Base-by-base conservation (phyloP, 2,797 vertebrate genomes). In the Pseudochromis fuscus region DNA sequence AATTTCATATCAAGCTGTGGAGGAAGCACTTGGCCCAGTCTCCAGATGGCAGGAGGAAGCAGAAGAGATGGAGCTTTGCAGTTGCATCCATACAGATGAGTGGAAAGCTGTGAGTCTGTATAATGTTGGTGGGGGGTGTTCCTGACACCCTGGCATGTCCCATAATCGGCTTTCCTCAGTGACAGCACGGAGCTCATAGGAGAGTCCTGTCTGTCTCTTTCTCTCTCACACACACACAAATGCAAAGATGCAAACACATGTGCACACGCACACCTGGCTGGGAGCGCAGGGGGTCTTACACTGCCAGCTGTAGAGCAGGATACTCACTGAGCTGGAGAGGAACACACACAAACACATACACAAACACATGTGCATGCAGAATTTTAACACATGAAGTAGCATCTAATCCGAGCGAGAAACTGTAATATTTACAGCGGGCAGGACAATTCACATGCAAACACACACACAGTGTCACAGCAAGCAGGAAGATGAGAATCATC, bases 141-240 rank as follows among this genome's bases (percentile, higher is more conserved):
- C 86, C 88, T 89, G 90, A 90, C 83, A 83, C 81, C 91, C 84
- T 83, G 88, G 89, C 72, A 86, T 59, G 82, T 82, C 76, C 79
- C 79, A 84, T 89, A 92, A 92, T 92, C 85, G 75, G 87, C 89
- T 91, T 91, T 88, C 81, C 82, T 85, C 67, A 33, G 68, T 85
- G 85, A 84, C 88, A 85, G 84, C 73, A 72, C 75, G 83, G 77
- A 84, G 75, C 86, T 73, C 82, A 81, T 77, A 75, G 78, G 70
- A 85, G 68, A 86, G 57, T 65, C 72, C 62, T 77, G 56, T 82
- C 75, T 79, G 63, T 82, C 75, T 81, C 45, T 55, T 60, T 65
- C 70, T 40, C 50, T 30, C 24, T 62, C 72, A 52, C 67, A 52
- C 60, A 63, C 16, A 37, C 58, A 55, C 59, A 64, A 15, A 63